Base-by-base conservation (phyloP, 2,113 vertebrate genomes). In the Donacobius atricapilla region DNA sequence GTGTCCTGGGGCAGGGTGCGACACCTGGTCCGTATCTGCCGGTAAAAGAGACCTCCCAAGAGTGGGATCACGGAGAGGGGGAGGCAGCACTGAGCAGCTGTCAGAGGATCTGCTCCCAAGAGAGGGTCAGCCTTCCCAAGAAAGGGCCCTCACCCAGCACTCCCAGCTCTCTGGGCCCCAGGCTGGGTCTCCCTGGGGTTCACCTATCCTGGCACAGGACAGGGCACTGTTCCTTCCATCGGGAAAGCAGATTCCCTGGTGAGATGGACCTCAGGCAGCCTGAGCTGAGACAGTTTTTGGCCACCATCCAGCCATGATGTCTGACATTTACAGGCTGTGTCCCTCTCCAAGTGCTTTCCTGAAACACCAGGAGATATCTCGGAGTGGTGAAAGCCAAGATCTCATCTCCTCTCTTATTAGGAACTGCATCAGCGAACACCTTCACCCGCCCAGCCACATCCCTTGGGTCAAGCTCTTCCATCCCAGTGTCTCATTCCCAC, bases 1-100 rank as follows among this genome's bases (percentile, higher is more conserved):
- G 7, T 28, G 23, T 37, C 22, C 5, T 18, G 22, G 14, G 17
- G 11, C 30, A 78, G 37, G 51, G 6, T 24, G 68, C 33, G 68
- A 71, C 31, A 75, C 47, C 35, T 48, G 60, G 28, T 47, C 47
- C 0, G 0, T 16, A 2, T 24, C 37, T 4, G 1, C 33, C 16
- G 31, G 22, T 45, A 15, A 65, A 79, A 78, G 8, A 51, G 27
- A 33, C 6, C 3, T 70, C 24, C 37, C 4, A 1, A 37, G 31
- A 13, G 13, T 30, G 66, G 24, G 47, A 71, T 39, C 40, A n/a
- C 0, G 2, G 31, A 58, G 31, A 48, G 57, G 57, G 42, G 27
- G 21, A 50, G 12, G 51, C 33, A 72, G 39, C 2, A 0, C 0
- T 24, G 35, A 68, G 64, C 57, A 69, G 45, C 31, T 63, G 4